Percentiles rank a stretch among this genome's conserved stretches.
Conservation (phyloP, 2,888 invertebrate species). For the Sinotaia quadrata region DNA sequence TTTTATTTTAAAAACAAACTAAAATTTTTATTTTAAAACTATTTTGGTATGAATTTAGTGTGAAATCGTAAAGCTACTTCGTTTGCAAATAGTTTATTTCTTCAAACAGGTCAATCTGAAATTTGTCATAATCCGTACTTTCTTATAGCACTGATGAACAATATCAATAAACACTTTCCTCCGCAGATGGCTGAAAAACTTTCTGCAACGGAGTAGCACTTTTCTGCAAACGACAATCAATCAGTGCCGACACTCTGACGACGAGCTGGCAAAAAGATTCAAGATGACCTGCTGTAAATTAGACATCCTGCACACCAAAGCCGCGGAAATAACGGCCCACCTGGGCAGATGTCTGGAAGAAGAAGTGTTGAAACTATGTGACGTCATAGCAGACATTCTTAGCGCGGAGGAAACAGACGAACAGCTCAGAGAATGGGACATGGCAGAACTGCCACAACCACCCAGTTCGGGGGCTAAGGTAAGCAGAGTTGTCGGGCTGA, state of each 20-base stretch:
- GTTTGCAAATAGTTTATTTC: no score
- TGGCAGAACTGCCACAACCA: background rate
- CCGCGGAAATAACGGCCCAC: constrained; percentile 27
- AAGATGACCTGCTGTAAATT: constrained; percentile 38
- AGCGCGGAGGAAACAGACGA: background rate
- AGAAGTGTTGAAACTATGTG: constrained; percentile 3
- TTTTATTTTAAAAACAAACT: no score
- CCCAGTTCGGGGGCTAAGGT: background rate
- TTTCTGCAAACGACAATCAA: constrained; percentile 49
- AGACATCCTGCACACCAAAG: constrained; percentile 34
- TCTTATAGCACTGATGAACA: no score
- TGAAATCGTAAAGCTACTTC: no score
- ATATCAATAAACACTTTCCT: no score
- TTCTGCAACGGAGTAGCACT: constrained; percentile 47
- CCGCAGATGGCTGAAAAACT: constrained; percentile 56
- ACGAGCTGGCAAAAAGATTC: constrained; percentile 45
- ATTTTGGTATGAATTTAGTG: no score
- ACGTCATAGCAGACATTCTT: constrained; percentile 15
- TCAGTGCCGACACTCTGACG: constrained; percentile 47
- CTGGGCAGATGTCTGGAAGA: constrained; percentile 12
- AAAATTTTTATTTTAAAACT: no score
- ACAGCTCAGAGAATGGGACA: constrained; percentile 23
- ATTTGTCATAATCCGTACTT: no score
- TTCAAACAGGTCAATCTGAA: no score
- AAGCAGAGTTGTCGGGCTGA: no score